Conservation (phyloP, 2,113 vertebrate species). For the Albula goreensis region DNA sequence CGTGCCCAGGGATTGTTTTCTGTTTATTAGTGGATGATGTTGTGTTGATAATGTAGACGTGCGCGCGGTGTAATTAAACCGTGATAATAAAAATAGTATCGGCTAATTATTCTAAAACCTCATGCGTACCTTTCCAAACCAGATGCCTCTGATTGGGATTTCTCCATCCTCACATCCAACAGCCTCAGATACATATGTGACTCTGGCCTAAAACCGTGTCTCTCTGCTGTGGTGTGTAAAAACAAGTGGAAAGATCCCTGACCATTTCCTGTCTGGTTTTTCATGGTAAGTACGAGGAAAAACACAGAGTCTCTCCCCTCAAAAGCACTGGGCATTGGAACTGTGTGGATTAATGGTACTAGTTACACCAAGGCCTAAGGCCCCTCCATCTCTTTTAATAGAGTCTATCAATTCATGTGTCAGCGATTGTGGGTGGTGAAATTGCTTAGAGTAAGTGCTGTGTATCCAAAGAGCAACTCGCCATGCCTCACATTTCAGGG, state of each 20-base stretch:
- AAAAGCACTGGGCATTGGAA: slow-evolving; percentile 65
- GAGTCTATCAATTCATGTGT: slow-evolving; percentile 75
- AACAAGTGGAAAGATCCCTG: neutral
- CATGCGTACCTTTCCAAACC: neutral
- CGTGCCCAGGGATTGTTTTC: neutral
- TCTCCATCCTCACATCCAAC: neutral
- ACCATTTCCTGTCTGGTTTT: neutral
- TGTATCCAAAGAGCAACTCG: slow-evolving; percentile 64
- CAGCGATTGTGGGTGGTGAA: slow-evolving; percentile 69
- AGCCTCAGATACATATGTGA: neutral
- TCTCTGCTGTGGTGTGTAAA: neutral
- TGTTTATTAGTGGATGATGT: neutral
- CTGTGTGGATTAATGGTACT: slow-evolving; percentile 78
- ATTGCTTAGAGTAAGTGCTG: slow-evolving; percentile 63
- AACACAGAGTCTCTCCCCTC: slow-evolving; percentile 21
- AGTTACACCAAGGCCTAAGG: slow-evolving; percentile 68
- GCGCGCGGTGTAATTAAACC: no score
- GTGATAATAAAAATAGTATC: neutral
- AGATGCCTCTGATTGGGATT: neutral
- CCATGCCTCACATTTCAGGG: slow-evolving; percentile 55
- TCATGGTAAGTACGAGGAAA: slow-evolving; percentile 11
- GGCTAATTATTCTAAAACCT: neutral
- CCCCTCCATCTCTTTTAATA: slow-evolving; percentile 71
- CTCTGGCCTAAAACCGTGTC: neutral
- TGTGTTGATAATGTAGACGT: no score